Percentiles rank a stretch among this genome's conserved stretches.
phyloP scores from a whole-genome alignment of 2,797 vertebrate species.

The Gorsachius magnificus region DNA sequence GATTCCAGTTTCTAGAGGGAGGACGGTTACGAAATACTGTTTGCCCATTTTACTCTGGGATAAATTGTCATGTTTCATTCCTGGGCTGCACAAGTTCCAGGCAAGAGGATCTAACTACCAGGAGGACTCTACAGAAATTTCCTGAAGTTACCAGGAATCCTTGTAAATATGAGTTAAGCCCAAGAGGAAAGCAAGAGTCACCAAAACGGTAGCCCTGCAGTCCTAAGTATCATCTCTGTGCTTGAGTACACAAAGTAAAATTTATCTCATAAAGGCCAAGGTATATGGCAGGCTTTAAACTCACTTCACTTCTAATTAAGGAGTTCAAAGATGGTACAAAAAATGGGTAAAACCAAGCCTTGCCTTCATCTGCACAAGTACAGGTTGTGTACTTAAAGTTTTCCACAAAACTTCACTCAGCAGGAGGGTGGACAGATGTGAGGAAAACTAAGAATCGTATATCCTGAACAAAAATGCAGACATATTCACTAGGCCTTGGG shows the following conservation, averaged over 20 bases:
- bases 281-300: not conserved
- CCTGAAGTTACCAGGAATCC: conserved; percentile 9
- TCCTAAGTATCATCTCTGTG: not conserved
- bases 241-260: not conserved
- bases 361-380: not conserved
- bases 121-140: conserved; percentile 1
- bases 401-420: not conserved
- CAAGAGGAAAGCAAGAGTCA: not conserved
- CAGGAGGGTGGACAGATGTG: not conserved
- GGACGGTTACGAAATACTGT: not conserved
- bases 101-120: not conserved
- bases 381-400: not conserved
- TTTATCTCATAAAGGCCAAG: not conserved
- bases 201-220: not conserved
- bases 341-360: not conserved
- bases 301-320: not conserved
- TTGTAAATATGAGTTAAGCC: not conserved
- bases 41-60: not conserved
- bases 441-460: not conserved
- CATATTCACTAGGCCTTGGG: not conserved
- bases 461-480: not conserved
- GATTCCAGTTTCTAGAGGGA: conserved; percentile 1
- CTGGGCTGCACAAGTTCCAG: not conserved
- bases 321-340: not conserved
- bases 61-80: conserved; percentile 39